These are phyloP conservation scores for Chelon labrosus DNA, from an alignment of 2,797 vertebrate species.

Conservation along the genomic window DNA sequence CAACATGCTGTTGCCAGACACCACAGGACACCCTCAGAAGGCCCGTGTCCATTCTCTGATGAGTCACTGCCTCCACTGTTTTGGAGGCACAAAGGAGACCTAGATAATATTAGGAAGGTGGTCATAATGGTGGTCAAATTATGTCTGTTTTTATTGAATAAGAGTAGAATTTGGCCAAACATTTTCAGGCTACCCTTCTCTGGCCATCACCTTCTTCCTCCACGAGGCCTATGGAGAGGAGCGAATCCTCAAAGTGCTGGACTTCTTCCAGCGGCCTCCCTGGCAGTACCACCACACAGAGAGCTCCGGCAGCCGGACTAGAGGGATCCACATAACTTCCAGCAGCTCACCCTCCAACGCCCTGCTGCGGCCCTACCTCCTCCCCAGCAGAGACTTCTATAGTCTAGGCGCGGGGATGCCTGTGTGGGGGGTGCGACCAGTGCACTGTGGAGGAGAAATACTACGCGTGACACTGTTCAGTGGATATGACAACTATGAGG, in stretches of 20 bases:
- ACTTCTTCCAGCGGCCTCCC: constrained; percentile 90
- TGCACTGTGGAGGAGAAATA: constrained; percentile 87
- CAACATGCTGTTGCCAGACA: no score
- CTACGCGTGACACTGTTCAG: constrained; percentile 92
- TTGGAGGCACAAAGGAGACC: no score
- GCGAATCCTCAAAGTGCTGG: constrained; percentile 87
- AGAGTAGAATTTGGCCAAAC: constrained; percentile 13
- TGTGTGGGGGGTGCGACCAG: constrained; percentile 91
- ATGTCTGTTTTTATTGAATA: constrained; percentile 33
- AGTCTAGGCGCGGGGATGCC: constrained; percentile 92
- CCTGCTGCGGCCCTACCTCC: constrained; percentile 68
- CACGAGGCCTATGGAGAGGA: constrained; percentile 90
- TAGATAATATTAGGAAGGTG: no score
- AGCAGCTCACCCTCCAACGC: constrained; percentile 47
- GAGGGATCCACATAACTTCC: constrained; percentile 72
- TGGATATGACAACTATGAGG: constrained; percentile 91
- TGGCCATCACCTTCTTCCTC: constrained; percentile 93
- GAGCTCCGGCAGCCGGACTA: constrained; percentile 54
- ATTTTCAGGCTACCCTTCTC: constrained; percentile 86
- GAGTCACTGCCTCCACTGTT: no score
- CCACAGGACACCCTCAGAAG: no score
- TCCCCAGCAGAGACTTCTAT: constrained; percentile 90
- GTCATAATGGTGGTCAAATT: not conserved
- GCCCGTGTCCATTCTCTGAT: no score
- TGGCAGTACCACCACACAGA: constrained; percentile 89